A percentile compares a stretch with the other conserved stretches of the same genome.
phyloP scores from a whole-genome alignment of 2,797 vertebrate genomes.

The Danio albolineatus region DNA sequence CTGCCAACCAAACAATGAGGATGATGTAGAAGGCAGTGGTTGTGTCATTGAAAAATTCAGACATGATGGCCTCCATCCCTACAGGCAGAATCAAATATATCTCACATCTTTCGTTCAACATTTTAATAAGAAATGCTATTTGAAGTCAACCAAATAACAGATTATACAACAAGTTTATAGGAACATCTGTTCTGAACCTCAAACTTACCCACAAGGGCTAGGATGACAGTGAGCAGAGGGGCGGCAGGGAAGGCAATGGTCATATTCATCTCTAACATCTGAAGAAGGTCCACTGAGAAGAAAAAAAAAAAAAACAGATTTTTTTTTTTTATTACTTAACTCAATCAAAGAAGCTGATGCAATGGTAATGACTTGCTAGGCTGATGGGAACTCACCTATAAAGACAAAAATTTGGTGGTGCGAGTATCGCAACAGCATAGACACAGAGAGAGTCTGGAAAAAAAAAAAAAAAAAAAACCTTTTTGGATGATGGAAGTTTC shows the following conservation, averaged over 20 bases:
- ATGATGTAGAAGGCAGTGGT: slow-evolving; percentile 99
- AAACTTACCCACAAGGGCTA: slow-evolving; percentile 93
- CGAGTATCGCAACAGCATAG: slow-evolving; percentile 95
- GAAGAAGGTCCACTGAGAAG: slow-evolving; percentile 91
- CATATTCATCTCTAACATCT: slow-evolving; percentile 99
- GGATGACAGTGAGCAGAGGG: slow-evolving; percentile 94
- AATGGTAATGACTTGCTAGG: background rate
- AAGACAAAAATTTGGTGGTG: slow-evolving; percentile 99
- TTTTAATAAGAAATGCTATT: background rate
- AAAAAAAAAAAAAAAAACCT: slow-evolving; percentile 16
- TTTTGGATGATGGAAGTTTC: background rate
- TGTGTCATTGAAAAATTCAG: slow-evolving; percentile 97
- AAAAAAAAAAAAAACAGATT: background rate
- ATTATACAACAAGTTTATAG: background rate
- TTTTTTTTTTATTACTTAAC: background rate
- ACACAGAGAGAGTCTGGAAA: slow-evolving; percentile 92
- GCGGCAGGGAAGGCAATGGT: slow-evolving; percentile 97
- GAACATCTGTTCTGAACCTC: background rate
- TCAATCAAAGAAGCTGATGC: background rate
- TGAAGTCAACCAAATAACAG: background rate
- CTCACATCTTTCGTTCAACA: background rate
- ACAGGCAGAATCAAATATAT: slow-evolving; percentile 49
- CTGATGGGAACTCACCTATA: slow-evolving; percentile 84
- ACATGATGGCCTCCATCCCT: slow-evolving; percentile 99
- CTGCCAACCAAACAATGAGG: slow-evolving; percentile 96